Evolutionary conservation across 2,888 invertebrate genomes (phyloP).

Genomic region (Pollenia labialis): DNA sequence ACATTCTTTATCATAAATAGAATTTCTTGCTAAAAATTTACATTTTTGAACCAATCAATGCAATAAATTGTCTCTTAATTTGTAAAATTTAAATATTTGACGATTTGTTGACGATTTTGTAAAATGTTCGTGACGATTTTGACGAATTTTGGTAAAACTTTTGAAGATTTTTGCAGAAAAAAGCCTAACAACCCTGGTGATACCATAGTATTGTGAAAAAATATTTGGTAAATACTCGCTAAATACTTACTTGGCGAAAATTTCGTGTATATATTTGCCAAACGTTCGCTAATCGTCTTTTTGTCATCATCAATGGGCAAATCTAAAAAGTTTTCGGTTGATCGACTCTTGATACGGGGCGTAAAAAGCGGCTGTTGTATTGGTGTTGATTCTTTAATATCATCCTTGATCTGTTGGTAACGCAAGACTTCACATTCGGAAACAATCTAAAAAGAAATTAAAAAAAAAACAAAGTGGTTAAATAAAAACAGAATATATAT

Average conservation of each 20-base stretch:
- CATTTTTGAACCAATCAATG: no score
- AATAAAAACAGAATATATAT: background rate
- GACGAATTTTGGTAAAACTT: no score
- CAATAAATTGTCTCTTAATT: no score
- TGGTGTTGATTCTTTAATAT: constrained; percentile 75
- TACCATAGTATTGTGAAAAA: no score
- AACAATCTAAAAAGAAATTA: constrained; percentile 79
- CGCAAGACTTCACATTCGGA: constrained; percentile 81
- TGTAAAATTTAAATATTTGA: no score
- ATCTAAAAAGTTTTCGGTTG: constrained; percentile 81
- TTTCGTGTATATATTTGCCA: constrained; percentile 75
- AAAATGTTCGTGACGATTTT: no score
- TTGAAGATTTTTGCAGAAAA: no score
- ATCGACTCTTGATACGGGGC: constrained; percentile 82
- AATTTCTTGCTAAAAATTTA: no score
- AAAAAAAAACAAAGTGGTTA: constrained; percentile 18
- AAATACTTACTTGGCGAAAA: constrained; percentile 63
- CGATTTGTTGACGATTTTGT: no score
- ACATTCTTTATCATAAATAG: no score
- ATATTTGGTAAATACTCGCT: no score
- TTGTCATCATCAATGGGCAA: constrained; percentile 82
- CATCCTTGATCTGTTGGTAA: constrained; percentile 81
- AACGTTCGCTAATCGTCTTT: constrained; percentile 81
- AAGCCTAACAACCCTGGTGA: no score
- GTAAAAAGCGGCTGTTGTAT: constrained; percentile 77